phyloP scores from a whole-genome alignment of 2,797 vertebrate genomes.

The Mus caroli region DNA sequence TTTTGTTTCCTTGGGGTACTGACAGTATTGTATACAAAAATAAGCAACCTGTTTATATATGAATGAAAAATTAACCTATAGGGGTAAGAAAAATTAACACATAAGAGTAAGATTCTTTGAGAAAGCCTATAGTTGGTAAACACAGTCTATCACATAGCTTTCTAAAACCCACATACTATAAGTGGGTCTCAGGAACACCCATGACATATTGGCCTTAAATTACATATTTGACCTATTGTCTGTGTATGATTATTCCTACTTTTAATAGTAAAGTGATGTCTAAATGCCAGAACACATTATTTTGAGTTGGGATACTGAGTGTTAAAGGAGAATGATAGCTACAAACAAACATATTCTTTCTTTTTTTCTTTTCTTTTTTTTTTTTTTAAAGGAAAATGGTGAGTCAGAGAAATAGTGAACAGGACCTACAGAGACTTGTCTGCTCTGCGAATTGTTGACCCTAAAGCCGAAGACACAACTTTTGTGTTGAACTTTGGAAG shows the following conservation, averaged over 20 bases:
- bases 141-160: accelerated
- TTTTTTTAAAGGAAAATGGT: background rate
- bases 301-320: background rate
- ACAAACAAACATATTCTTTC: background rate
- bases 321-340: background rate
- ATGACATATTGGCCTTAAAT: background rate
- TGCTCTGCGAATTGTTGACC: slow-evolving; percentile 41
- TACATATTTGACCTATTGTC: background rate
- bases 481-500: slow-evolving; percentile 46
- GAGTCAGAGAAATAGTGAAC: background rate
- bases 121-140: accelerated
- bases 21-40: background rate
- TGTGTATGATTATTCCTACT: background rate
- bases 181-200: background rate
- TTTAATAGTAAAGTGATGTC: background rate
- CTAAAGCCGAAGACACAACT: slow-evolving; percentile 50
- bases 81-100: background rate
- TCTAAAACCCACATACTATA: background rate
- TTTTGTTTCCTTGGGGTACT: background rate
- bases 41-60: background rate
- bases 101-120: background rate
- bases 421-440: background rate
- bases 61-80: background rate
- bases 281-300: background rate
- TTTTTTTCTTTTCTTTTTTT: background rate